Evolutionary conservation across 2,113 vertebrate species (phyloP).

Genomic region (Sturnus vulgaris): DNA sequence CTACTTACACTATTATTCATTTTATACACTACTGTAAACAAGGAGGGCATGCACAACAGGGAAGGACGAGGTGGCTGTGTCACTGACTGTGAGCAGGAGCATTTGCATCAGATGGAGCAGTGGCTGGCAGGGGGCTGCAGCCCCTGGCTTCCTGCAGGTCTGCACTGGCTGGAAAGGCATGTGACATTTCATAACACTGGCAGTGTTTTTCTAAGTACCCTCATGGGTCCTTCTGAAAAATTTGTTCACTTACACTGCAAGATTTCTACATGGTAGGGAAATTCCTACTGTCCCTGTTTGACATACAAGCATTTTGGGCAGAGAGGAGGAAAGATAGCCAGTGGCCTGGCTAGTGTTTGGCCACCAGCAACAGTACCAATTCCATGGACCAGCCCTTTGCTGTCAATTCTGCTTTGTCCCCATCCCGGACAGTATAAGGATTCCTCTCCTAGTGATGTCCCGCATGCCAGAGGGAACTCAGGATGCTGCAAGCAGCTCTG

Average conservation of each 20-base stretch:
- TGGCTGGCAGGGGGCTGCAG: background rate
- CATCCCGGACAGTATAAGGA: rapidly evolving
- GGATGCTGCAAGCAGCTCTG: background rate
- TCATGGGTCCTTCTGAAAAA: background rate
- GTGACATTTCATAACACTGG: background rate
- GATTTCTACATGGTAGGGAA: background rate
- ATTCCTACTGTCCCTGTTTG: background rate
- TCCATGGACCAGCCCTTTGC: background rate
- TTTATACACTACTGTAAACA: background rate
- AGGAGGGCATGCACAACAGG: background rate
- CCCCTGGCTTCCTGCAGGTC: background rate
- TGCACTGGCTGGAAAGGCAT: rapidly evolving
- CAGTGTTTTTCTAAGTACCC: background rate
- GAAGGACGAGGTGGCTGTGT: background rate
- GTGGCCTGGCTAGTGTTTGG: rapidly evolving
- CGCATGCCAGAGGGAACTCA: background rate
- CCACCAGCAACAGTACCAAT: no score
- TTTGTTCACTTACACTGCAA: background rate
- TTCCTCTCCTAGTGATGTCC: background rate
- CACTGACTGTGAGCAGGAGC: rapidly evolving
- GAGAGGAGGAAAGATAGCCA: background rate
- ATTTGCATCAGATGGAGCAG: rapidly evolving
- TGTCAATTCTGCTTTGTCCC: background rate
- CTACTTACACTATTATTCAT: background rate
- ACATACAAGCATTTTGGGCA: background rate